Evolutionary conservation across 1,140 invertebrate species (phyloP), one percentile per base, ranked within the genome.

Genomic region (Drosophila rhopaloa): DNA sequence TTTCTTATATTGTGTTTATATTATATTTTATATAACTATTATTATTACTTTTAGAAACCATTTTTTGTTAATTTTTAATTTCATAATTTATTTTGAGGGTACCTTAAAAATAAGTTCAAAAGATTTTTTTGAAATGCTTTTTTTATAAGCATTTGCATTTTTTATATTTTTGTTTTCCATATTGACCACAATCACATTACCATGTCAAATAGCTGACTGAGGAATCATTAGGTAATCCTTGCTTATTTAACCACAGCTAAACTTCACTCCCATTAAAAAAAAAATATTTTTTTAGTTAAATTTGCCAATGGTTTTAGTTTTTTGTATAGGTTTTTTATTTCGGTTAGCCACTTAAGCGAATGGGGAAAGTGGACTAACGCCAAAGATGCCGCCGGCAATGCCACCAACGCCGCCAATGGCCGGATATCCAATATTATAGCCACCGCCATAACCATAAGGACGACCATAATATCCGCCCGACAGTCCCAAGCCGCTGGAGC

Each of bases 351-450:
- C 63, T 81, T 81, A 75, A 58, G 59, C 47, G 13, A 81, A 73
- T 24, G 58, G 60, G 16, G 50, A 68, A 44, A 68, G 16, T 47
- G 59, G 59, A 51, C 16, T 37, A 47, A 24, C 58, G 9, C 75
- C 75, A 46, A 56, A 77, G 76, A 62, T n/a, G 43, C 74, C 56
- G 27, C 75, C 56, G 27, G 14, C 72, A 38, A 62, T 76, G 24
- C 46, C 51, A 35, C 78, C 79, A 48, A 63, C 80, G 19, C 77
- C 63, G 44, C 77, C 77, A 57, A 73, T 79, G 48, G 47, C 40
- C 56, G 79, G 79, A 81, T 82, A 79, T 61, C 80, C 80, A 65
- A 57, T 60, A 68, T 79, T 61, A 75, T 80, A 80, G 48, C 74
- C 79, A 65, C 51, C 47, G 44, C 80, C 81, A 70, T 83, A 83